Evolutionary conservation across 2,888 invertebrate genomes (phyloP), one percentile per base, ranked within the genome.

Genomic region (Gastrophysa polygoni): DNA sequence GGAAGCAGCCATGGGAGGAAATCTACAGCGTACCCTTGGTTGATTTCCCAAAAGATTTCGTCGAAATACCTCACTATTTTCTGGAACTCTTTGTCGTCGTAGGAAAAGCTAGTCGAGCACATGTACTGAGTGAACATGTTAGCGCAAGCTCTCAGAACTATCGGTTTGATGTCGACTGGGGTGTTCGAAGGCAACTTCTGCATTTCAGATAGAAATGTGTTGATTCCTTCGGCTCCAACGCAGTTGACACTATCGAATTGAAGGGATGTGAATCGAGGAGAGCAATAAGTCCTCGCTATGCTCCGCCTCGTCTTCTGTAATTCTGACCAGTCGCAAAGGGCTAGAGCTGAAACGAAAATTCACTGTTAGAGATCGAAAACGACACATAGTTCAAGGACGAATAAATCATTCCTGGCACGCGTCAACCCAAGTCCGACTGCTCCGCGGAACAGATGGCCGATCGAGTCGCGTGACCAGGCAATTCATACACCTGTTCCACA

Each of bases 41-140:
- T 95, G 67, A 95, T 93, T 76, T 95, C 94, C 90, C 92, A 93
- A 82, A 95, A 95, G 54, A 95, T 93, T 71, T 91, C 90, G 73
- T 95, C 95, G 77, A 94, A 95, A 60, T 75, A 76, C 20, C 88
- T 83, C 0, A 92, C 91, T 5, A 90, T 85, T 59, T 84, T 83
- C 50, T 84, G 82, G 81, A 93, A 95, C 16, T 88, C 88, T 0
- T 73, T 59, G 69, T 94, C 91, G 11, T 88, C 84, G 58, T 89
- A 87, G 43, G 88, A 86, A 73, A 93, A 93, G 1, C 90, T 84
- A 0, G 87, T 85, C n/a, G 90, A 91, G 81, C 94, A 94, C 91
- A 95, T 93, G 82, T 93, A 94, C 67, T 90, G 87, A 3, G 87
- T 86, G 80, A 95, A 95, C 88, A 95, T 91, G 80, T 94, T 95